A percentile compares a stretch with the other conserved stretches of the same genome.
Evolutionary conservation across 2,113 vertebrate species (phyloP).

Genomic region (Suricata suricatta): DNA sequence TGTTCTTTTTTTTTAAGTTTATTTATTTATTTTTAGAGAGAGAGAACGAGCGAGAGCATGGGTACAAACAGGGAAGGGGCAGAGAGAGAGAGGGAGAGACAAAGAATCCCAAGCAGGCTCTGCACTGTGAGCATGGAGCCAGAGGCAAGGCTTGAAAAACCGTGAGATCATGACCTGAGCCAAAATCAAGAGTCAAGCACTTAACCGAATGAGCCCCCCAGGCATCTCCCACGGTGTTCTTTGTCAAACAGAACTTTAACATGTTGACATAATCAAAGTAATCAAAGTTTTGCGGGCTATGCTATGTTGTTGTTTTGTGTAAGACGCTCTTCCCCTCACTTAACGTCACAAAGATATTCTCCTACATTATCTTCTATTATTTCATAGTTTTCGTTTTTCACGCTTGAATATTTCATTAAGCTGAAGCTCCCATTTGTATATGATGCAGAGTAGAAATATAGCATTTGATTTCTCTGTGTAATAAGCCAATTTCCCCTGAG

Average conservation of each 20-base stretch:
- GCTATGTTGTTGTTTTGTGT: neutral
- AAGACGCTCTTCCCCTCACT: neutral
- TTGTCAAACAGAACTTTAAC: neutral
- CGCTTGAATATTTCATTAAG: slow-evolving; percentile 21
- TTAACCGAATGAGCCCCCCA: no score
- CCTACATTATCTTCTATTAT: neutral
- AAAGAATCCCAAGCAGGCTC: no score
- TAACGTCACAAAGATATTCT: neutral
- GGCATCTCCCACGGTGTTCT: neutral
- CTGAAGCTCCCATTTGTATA: neutral
- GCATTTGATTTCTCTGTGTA: neutral
- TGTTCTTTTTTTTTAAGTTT: neutral
- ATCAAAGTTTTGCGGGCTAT: neutral
- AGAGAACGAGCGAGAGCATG: no score
- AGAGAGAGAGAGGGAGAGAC: no score
- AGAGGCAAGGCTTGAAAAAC: no score
- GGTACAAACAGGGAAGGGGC: no score
- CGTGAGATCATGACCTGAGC: no score
- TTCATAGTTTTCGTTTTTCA: slow-evolving; percentile 13
- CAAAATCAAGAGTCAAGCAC: no score
- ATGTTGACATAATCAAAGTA: neutral
- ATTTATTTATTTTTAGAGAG: no score
- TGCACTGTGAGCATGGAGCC: no score
- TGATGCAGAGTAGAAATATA: neutral
- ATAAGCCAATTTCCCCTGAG: neutral